Base-by-base conservation (phyloP, 2,888 invertebrate genomes). In the Bimastos eiseni region DNA sequence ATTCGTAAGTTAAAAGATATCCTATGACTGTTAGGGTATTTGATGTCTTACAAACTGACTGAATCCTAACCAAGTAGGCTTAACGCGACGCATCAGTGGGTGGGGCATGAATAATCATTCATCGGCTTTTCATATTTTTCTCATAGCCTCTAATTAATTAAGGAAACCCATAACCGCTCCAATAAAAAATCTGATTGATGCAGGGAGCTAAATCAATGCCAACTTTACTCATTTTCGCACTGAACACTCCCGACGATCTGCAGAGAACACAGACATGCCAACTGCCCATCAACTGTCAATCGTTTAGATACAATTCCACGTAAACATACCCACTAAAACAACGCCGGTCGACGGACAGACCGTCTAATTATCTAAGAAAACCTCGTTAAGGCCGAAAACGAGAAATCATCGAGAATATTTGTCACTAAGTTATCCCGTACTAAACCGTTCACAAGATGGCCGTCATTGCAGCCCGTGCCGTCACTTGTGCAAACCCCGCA, bases 361-460 rank as follows among this genome's bases (percentile, higher is more conserved):
- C 70, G 70, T 70, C 70, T n/a, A 11, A 8, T 70, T 70, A 70
- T 70, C 30, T 70, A 70, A 70, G 70, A 30, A 30, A 70, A 70
- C n/a, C 30, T 70, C 70, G 30, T 30, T n/a, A 70, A n/a, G n/a
- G 70, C n/a, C 70, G 70, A 70, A 70, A 70, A 70, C 30, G 70
- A n/a, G 70, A 70, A n/a, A 70, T 70, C 70, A 70, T 70, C 70
- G 70, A 70, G 70, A 70, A 70, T 70, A 70, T 70, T 70, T 70
- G 70, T 70, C 70, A 11, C 70, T 70, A 70, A 70, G 30, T 70
- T 70, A 70, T 70, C 70, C 70, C 70, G 70, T n/a, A 30, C n/a
- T 30, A n/a, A 70, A n/a, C 34, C 83, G 33, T 41, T 44, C 49
- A 89, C 89, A 89, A 89, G 89, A 89, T 89, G 89, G 89, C 89